Evolutionary conservation across 2,888 invertebrate species (phyloP).

Genomic region (Neocrepidodera transversa): DNA sequence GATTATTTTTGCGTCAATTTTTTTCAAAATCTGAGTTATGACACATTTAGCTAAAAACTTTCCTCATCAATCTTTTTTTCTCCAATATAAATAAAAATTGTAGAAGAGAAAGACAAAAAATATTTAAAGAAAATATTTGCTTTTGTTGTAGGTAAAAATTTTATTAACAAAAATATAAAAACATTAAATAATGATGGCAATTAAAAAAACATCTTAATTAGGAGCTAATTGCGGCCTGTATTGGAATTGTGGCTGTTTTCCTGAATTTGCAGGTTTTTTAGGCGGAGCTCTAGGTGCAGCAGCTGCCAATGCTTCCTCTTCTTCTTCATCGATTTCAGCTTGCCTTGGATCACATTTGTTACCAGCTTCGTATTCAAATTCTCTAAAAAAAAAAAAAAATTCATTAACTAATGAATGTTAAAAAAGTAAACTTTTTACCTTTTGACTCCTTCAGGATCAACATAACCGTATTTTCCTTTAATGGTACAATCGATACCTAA

Average conservation of each 20-base stretch:
- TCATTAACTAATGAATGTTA: neutral
- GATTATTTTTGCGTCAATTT: no score
- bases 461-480: conserved; percentile 75
- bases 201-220: conserved; percentile 17
- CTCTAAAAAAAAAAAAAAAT: conserved; percentile 57
- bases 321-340: conserved; percentile 54
- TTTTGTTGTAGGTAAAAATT: conserved; percentile 22
- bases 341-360: conserved; percentile 71
- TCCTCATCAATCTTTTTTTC: no score
- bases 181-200: conserved; percentile 28
- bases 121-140: no score
- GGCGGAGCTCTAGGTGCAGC: conserved; percentile 34
- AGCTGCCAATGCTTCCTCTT: conserved; percentile 40
- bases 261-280: conserved; percentile 36
- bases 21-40: no score
- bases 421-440: conserved; percentile 45
- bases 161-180: conserved; percentile 36
- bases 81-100: no score
- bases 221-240: conserved; percentile 40
- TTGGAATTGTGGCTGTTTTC: conserved; percentile 44
- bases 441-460: conserved; percentile 82
- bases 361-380: conserved; percentile 84
- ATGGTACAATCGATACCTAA: conserved; percentile 71
- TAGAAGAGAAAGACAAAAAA: no score
- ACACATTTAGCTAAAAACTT: no score